These are phyloP conservation scores for Bradypodion pumilum DNA, from an alignment of 2,797 vertebrate genomes.

Conservation along the genomic window DNA sequence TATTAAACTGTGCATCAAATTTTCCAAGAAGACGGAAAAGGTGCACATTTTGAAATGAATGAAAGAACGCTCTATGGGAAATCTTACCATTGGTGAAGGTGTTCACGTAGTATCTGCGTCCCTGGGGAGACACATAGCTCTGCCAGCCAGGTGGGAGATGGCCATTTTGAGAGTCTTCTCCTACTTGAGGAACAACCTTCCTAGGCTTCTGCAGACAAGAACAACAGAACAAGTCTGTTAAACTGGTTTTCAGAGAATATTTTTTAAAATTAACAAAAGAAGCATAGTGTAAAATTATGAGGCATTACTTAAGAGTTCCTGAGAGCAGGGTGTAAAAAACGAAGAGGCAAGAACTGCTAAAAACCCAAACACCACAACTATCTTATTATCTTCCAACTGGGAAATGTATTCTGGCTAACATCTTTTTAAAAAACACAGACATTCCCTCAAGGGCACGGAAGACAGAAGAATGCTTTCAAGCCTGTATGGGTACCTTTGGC, in stretches of 20 bases:
- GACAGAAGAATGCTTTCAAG: conserved; percentile 10
- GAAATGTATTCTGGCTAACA: conserved; percentile 2
- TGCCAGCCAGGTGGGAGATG: conserved; percentile 91
- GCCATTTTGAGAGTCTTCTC: conserved; percentile 81
- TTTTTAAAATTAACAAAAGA: conserved; percentile 5
- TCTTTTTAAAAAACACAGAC: conserved; percentile 8
- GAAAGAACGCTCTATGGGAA: background rate
- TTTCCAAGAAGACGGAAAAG: background rate
- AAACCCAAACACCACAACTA: conserved; percentile 9
- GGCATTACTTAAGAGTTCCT: background rate
- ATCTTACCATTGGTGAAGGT: conserved; percentile 92
- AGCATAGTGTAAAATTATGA: background rate
- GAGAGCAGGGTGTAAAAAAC: background rate
- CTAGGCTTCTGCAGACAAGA: conserved; percentile 83
- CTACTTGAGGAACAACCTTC: conserved; percentile 84
- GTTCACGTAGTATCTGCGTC: conserved; percentile 94
- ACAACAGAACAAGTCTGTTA: conserved; percentile 26
- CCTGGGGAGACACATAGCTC: conserved; percentile 95
- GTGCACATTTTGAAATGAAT: background rate
- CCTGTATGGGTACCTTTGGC: background rate
- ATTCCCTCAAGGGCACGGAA: conserved; percentile 6
- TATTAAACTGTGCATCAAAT: background rate
- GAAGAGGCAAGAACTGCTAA: background rate
- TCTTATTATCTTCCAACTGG: conserved; percentile 10
- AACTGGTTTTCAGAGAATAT: conserved; percentile 1